A percentile compares a stretch with the other conserved stretches of the same genome.
These are phyloP conservation scores for Paedocypris sp. DNA, from an alignment of 2,113 vertebrate species.

Conservation along the genomic window DNA sequence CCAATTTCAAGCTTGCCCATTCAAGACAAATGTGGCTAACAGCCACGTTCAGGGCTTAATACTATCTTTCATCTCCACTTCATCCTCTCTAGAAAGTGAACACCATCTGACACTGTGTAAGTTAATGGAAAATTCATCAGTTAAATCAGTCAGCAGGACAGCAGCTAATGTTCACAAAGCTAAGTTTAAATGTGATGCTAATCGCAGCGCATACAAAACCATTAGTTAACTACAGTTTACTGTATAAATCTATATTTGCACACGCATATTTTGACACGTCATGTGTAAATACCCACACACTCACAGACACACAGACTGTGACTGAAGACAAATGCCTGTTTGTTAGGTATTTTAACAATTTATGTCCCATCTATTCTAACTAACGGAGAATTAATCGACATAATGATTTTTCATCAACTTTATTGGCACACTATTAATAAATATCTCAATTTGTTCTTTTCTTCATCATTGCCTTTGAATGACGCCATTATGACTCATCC, in stretches of 20 bases:
- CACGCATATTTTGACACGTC: too few species aligned
- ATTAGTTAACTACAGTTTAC: neutral
- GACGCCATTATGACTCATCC: too few species aligned
- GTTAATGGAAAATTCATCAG: conserved; percentile 33
- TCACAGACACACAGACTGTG: too few species aligned
- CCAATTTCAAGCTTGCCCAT: conserved; percentile 30
- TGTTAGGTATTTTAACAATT: too few species aligned
- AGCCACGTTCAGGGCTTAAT: conserved; percentile 41
- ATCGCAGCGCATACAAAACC: neutral
- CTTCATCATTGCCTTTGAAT: too few species aligned
- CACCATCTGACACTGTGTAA: neutral
- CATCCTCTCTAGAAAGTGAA: conserved; percentile 2
- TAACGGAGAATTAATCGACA: too few species aligned
- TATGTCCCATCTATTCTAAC: too few species aligned
- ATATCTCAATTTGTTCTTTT: too few species aligned
- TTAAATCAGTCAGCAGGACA: neutral
- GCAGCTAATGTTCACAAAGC: neutral
- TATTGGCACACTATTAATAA: too few species aligned
- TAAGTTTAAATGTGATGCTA: neutral
- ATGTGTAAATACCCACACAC: too few species aligned
- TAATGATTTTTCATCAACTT: too few species aligned
- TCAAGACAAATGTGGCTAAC: conserved; percentile 44
- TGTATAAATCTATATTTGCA: neutral
- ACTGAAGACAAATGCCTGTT: too few species aligned
- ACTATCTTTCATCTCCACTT: conserved; percentile 38